Percentiles rank a stretch among this genome's conserved stretches.
Evolutionary conservation across 2,113 vertebrate species (phyloP).

Genomic region (Coptodon bakossiorum): DNA sequence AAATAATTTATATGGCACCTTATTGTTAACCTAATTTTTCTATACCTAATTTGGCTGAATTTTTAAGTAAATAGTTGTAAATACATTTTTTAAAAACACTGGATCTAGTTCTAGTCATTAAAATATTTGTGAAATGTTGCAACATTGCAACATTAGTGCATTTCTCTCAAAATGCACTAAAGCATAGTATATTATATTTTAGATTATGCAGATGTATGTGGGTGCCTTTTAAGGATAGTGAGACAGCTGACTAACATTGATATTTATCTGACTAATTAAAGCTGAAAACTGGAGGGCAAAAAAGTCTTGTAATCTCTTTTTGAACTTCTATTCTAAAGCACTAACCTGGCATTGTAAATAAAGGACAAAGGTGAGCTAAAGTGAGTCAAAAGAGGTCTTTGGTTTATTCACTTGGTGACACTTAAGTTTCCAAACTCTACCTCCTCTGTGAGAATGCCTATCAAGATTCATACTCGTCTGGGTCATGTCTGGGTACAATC

Average conservation of each 20-base stretch:
- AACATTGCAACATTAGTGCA: too few species aligned
- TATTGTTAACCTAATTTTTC: not conserved
- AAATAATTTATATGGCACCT: too few species aligned
- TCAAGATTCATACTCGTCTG: not conserved
- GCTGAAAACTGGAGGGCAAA: not conserved
- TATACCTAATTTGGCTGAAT: not conserved
- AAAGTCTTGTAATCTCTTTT: not conserved
- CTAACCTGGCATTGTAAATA: not conserved
- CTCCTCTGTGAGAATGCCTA: not conserved
- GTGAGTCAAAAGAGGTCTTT: not conserved
- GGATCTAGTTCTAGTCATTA: not conserved
- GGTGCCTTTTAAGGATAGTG: not conserved
- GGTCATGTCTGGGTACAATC: not conserved
- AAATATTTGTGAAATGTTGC: not conserved
- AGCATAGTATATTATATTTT: not conserved
- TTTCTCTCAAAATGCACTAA: not conserved
- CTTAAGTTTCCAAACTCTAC: not conserved
- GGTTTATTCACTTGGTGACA: not conserved
- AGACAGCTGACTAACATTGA: not conserved
- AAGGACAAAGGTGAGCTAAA: not conserved
- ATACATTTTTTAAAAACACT: too few species aligned
- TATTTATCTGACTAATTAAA: slow-evolving; percentile 9
- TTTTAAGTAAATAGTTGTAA: not conserved
- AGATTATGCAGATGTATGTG: not conserved
- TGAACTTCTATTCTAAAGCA: slow-evolving; percentile 6